A percentile compares a stretch with the other conserved stretches of the same genome.
phyloP scores from a whole-genome alignment of 2,888 invertebrate species.

The Adela reaumurella region DNA sequence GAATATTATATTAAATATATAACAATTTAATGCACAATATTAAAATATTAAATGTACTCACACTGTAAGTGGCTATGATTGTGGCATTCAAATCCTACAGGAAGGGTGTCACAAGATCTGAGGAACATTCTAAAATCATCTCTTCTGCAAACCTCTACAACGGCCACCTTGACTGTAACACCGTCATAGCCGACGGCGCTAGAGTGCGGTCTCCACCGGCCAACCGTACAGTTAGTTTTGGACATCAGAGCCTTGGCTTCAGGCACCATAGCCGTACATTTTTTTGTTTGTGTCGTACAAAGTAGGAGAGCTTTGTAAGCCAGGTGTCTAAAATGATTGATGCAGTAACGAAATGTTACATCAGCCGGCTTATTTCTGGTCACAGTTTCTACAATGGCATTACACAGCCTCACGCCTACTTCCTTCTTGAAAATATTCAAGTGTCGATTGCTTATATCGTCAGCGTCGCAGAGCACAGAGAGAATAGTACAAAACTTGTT shows the following conservation, averaged over 20 bases:
- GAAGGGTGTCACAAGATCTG: conserved; percentile 27
- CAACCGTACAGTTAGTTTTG: conserved; percentile 40
- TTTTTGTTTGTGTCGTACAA: conserved; percentile 33
- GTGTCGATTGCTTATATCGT: conserved; percentile 26
- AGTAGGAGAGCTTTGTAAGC: conserved; percentile 38
- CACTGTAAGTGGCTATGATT: conserved; percentile 9
- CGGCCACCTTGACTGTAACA: conserved; percentile 18
- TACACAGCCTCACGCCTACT: conserved; percentile 39
- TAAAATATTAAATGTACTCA: no score
- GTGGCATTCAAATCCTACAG: conserved; percentile 33
- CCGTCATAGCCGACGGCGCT: conserved; percentile 30
- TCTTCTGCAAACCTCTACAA: conserved; percentile 31
- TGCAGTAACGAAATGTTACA: conserved; percentile 33
- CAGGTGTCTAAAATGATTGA: conserved; percentile 43
- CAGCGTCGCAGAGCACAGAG: conserved; percentile 28
- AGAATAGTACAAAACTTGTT: conserved; percentile 48
- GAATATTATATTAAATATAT: no score
- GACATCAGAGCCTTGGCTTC: conserved; percentile 28
- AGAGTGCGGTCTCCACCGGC: conserved; percentile 40
- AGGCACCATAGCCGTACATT: conserved; percentile 31
- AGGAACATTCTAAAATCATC: conserved; percentile 28
- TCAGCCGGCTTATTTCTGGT: conserved; percentile 24
- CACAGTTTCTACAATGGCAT: conserved; percentile 31
- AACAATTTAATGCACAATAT: no score
- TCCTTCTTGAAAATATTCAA: conserved; percentile 33